These are phyloP conservation scores for Hyaena hyaena DNA, from an alignment of 2,113 vertebrate species.

Conservation along the genomic window DNA sequence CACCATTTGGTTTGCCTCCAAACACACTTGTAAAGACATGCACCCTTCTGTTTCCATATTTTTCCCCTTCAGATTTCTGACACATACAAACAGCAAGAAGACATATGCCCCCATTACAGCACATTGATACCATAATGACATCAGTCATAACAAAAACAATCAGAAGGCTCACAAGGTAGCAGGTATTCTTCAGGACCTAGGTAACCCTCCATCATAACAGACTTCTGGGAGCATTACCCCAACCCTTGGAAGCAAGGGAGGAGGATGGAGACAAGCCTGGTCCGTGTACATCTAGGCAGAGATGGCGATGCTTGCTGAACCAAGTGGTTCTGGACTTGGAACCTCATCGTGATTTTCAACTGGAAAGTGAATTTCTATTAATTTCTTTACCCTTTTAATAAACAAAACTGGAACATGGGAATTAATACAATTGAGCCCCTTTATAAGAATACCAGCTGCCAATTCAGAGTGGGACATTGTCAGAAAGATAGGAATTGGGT, in stretches of 20 bases:
- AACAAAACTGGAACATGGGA: constrained; percentile 64
- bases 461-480: constrained; percentile 56
- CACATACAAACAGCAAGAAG: not conserved
- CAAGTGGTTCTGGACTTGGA: not conserved
- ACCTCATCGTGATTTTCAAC: constrained; percentile 29
- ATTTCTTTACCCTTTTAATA: not conserved
- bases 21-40: not conserved
- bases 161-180: not conserved
- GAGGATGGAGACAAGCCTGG: not conserved
- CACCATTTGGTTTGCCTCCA: not conserved
- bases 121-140: not conserved
- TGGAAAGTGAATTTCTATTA: constrained; percentile 41
- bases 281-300: not conserved
- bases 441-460: constrained; percentile 37
- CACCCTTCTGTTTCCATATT: not conserved
- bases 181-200: not conserved
- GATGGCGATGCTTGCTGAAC: not conserved
- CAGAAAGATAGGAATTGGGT: constrained; percentile 60
- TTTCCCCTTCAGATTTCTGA: constrained; percentile 30
- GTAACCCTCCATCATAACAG: not conserved
- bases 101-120: not conserved
- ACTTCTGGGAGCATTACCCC: not conserved
- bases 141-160: not conserved
- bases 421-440: constrained; percentile 72
- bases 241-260: not conserved